A percentile compares a stretch with the other conserved stretches of the same genome.
Evolutionary conservation across 2,888 invertebrate genomes (phyloP).

Genomic region (Nudaria mundana): DNA sequence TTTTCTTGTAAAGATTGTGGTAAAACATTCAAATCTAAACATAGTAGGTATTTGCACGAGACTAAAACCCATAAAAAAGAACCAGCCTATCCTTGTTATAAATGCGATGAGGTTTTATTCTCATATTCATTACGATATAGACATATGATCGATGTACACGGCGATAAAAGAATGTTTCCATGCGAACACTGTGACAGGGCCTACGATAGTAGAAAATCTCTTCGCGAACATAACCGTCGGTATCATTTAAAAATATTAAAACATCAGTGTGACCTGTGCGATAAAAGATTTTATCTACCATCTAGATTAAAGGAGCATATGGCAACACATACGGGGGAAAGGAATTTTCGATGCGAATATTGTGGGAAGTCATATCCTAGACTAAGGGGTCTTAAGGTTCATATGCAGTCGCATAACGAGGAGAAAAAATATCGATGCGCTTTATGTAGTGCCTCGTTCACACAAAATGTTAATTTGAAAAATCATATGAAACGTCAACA

Average conservation of each 20-base stretch:
- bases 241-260: slow-evolving; percentile 63
- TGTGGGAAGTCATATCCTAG: slow-evolving; percentile 80
- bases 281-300: slow-evolving; percentile 68
- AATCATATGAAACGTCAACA: slow-evolving; percentile 77
- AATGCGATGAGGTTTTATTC: slow-evolving; percentile 53
- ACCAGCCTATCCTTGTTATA: slow-evolving; percentile 64
- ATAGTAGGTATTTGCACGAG: slow-evolving; percentile 60
- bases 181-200: slow-evolving; percentile 67
- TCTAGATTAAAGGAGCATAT: slow-evolving; percentile 71
- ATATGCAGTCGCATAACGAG: slow-evolving; percentile 77
- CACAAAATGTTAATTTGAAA: slow-evolving; percentile 79
- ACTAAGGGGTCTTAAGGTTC: slow-evolving; percentile 69
- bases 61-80: slow-evolving; percentile 68
- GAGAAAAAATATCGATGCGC: slow-evolving; percentile 78
- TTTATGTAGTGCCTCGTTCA: slow-evolving; percentile 75
- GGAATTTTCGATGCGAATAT: slow-evolving; percentile 76
- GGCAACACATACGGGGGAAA: slow-evolving; percentile 76
- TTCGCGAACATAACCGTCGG: slow-evolving; percentile 62
- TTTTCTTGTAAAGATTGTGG: slow-evolving; percentile 75
- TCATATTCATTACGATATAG: slow-evolving; percentile 60
- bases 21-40: slow-evolving; percentile 64
- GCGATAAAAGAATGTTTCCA: slow-evolving; percentile 61
- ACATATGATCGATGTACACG: slow-evolving; percentile 66
- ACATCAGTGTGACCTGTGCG: slow-evolving; percentile 68
- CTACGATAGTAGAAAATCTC: slow-evolving; percentile 62